Conservation (phyloP, 2,113 vertebrate species). For the Fregetta grallaria region DNA sequence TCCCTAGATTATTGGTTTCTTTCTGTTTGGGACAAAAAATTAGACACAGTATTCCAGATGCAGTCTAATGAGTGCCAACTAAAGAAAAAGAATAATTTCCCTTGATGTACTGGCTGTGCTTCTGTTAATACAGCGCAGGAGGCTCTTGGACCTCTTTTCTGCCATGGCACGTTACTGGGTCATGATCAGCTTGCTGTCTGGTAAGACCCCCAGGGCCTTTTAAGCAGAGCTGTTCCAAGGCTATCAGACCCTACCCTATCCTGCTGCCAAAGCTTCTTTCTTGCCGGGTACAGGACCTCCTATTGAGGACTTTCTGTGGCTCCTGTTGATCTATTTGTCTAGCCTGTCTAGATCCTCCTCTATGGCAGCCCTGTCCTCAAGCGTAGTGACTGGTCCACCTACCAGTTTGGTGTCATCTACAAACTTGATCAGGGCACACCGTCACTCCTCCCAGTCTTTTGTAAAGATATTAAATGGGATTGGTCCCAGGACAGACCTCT, state of each 20-base stretch:
- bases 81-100: neutral
- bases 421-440: neutral
- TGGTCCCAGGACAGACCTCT: neutral
- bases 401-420: neutral
- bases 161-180: neutral
- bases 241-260: neutral
- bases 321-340: neutral
- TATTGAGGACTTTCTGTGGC: rapidly evolving
- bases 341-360: neutral
- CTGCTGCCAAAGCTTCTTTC: neutral
- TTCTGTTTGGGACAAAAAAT: neutral
- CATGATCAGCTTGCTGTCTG: neutral
- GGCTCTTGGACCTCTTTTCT: neutral
- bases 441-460: neutral
- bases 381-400: rapidly evolving
- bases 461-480: neutral
- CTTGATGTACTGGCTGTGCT: neutral
- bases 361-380: rapidly evolving
- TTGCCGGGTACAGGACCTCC: neutral
- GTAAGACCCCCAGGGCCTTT: neutral
- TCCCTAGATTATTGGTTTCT: neutral
- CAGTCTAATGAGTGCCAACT: neutral
- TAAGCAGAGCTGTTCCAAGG: neutral
- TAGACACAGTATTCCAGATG: neutral
- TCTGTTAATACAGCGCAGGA: neutral